phyloP scores from a whole-genome alignment of 2,797 vertebrate genomes.

The Sebastolobus altivelis region DNA sequence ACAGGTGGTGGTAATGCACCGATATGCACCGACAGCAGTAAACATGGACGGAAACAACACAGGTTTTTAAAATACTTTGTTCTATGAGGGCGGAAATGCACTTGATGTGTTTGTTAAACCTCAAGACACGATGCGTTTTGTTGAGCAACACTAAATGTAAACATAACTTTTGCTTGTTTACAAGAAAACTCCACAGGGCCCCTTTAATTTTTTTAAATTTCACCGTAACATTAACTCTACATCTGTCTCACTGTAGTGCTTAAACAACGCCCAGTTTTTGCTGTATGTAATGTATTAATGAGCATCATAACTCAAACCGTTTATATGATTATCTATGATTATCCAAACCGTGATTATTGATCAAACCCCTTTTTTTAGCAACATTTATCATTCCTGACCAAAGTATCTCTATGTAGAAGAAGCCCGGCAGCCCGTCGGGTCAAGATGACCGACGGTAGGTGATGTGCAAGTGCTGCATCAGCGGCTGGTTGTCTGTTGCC shows the following conservation, averaged over 20 bases:
- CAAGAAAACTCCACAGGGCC: not conserved
- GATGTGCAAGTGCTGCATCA: slow-evolving; percentile 92
- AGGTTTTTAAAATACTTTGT: not conserved
- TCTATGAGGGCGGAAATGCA: not conserved
- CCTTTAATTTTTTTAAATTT: not conserved
- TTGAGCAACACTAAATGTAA: not conserved
- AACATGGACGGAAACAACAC: not conserved
- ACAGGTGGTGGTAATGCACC: not conserved
- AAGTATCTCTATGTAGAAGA: not conserved
- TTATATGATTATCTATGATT: not conserved
- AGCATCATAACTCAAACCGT: not conserved
- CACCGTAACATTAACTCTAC: not conserved
- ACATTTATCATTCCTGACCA: not conserved
- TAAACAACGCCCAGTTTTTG: not conserved
- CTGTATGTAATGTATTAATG: not conserved
- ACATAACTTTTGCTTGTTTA: slow-evolving; percentile 6
- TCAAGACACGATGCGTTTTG: not conserved
- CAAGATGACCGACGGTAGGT: slow-evolving; percentile 87
- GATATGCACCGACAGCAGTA: not conserved
- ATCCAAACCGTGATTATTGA: slow-evolving; percentile 2
- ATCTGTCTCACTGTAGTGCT: not conserved
- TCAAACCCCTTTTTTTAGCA: not conserved
- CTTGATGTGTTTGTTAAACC: no score
- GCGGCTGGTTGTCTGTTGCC: slow-evolving; percentile 91
- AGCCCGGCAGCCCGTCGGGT: slow-evolving; percentile 18